A percentile compares a stretch with the other conserved stretches of the same genome.
Evolutionary conservation across 2,797 vertebrate species (phyloP).

Genomic region (Phaenicophaeus curvirostris): DNA sequence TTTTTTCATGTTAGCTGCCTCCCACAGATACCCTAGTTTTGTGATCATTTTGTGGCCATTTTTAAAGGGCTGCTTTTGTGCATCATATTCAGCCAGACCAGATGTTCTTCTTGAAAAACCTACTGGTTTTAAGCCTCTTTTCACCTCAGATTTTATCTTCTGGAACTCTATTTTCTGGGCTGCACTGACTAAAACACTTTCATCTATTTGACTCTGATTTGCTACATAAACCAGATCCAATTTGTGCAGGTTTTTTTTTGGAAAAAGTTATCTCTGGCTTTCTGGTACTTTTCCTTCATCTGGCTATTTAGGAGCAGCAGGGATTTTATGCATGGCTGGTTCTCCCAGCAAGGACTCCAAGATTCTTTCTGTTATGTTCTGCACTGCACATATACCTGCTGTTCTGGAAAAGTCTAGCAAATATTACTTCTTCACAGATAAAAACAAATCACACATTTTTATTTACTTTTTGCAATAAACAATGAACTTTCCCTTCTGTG

Average conservation of each 20-base stretch:
- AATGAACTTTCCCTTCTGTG: background rate
- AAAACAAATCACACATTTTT: background rate
- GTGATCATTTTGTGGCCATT: background rate
- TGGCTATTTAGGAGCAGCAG: background rate
- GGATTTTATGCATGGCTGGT: background rate
- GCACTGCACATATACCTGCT: background rate
- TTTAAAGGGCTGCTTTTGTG: background rate
- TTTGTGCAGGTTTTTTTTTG: background rate
- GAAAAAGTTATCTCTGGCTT: background rate
- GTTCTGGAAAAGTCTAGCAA: background rate
- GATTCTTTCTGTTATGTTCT: background rate
- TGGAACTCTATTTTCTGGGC: background rate
- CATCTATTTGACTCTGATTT: slow-evolving; percentile 10
- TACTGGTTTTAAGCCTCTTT: slow-evolving; percentile 31
- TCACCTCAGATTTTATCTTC: slow-evolving; percentile 18
- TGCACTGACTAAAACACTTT: background rate
- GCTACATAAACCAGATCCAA: slow-evolving; percentile 15
- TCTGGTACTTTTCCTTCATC: background rate
- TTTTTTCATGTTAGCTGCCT: background rate
- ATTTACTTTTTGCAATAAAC: background rate
- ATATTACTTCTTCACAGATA: background rate
- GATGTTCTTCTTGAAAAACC: slow-evolving; percentile 39
- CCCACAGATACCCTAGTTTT: background rate
- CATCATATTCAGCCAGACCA: background rate
- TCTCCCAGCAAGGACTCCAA: slow-evolving; percentile 1